Evolutionary conservation across 2,888 invertebrate genomes (phyloP).

Genomic region (Drosophila anceps): DNA sequence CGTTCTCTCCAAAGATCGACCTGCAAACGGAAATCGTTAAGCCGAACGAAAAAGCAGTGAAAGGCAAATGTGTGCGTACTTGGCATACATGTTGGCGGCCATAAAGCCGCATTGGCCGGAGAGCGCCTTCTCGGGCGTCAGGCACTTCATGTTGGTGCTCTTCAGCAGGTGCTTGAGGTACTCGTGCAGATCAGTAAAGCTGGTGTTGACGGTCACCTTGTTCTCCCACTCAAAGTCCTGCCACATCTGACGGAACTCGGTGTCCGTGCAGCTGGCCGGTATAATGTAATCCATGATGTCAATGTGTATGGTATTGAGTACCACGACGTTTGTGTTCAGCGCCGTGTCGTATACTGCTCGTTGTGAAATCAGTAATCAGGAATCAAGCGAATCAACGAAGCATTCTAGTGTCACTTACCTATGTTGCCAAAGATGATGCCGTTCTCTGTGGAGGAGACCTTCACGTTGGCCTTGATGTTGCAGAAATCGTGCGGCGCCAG

Average conservation of each 20-base stretch:
- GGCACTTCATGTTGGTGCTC: constrained; percentile 99
- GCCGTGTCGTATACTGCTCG: constrained; percentile 96
- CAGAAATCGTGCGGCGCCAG: constrained; percentile 98
- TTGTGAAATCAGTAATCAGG: neutral
- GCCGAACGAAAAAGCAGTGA: too few species aligned
- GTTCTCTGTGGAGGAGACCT: constrained; percentile 99
- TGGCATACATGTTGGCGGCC: constrained; percentile 99
- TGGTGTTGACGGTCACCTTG: constrained; percentile 97
- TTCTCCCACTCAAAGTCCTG: constrained; percentile 99
- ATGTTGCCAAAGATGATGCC: constrained; percentile 99
- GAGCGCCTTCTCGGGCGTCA: constrained; percentile 98
- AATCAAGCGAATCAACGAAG: too few species aligned
- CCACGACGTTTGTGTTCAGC: constrained; percentile 93
- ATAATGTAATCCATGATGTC: constrained; percentile 99
- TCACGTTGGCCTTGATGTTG: constrained; percentile 99
- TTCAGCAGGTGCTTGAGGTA: constrained; percentile 96
- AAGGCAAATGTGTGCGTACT: constrained; percentile 67
- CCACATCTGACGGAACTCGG: constrained; percentile 99
- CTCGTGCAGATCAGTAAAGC: constrained; percentile 95
- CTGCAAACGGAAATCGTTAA: constrained; percentile 81
- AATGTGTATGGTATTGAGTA: constrained; percentile 99
- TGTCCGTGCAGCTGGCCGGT: constrained; percentile 96
- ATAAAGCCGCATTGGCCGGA: constrained; percentile 99
- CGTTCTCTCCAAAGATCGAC: constrained; percentile 99
- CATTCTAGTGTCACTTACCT: constrained; percentile 86